These are phyloP conservation scores for Eubasilissa regina DNA, from an alignment of 1,140 invertebrate genomes.

Conservation along the genomic window DNA sequence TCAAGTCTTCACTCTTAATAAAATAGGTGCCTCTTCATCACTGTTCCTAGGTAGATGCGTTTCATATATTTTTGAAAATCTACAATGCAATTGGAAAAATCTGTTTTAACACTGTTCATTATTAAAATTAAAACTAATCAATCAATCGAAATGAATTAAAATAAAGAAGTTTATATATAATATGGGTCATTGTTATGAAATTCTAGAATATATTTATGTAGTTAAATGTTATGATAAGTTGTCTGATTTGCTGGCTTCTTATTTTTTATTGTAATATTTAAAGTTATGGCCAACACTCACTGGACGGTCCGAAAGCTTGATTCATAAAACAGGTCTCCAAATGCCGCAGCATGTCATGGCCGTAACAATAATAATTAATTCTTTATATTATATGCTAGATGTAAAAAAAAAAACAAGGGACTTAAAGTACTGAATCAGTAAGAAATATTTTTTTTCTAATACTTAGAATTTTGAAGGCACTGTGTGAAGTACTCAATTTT, in stretches of 20 bases:
- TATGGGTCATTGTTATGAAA: slow-evolving; percentile 26
- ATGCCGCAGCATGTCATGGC: too few relatives aligned
- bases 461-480: neutral
- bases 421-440: slow-evolving; percentile 33
- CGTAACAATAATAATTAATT: neutral
- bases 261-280: neutral
- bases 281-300: too few relatives aligned
- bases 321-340: too few relatives aligned
- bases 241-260: slow-evolving; percentile 17
- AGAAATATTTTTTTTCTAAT: slow-evolving; percentile 15
- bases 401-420: slow-evolving; percentile 7
- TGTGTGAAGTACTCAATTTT: too few relatives aligned
- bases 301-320: too few relatives aligned
- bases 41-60: too few relatives aligned
- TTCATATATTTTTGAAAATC: too few relatives aligned
- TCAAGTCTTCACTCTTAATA: too few relatives aligned
- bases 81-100: too few relatives aligned
- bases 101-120: too few relatives aligned
- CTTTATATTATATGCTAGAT: slow-evolving; percentile 19
- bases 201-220: slow-evolving; percentile 23
- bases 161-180: slow-evolving; percentile 5
- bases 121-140: too few relatives aligned
- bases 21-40: too few relatives aligned
- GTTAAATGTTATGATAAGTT: slow-evolving; percentile 10
- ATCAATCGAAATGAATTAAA: slow-evolving; percentile 6